Base-by-base conservation (phyloP, 2,888 invertebrate species). In the Ochropacha duplaris region DNA sequence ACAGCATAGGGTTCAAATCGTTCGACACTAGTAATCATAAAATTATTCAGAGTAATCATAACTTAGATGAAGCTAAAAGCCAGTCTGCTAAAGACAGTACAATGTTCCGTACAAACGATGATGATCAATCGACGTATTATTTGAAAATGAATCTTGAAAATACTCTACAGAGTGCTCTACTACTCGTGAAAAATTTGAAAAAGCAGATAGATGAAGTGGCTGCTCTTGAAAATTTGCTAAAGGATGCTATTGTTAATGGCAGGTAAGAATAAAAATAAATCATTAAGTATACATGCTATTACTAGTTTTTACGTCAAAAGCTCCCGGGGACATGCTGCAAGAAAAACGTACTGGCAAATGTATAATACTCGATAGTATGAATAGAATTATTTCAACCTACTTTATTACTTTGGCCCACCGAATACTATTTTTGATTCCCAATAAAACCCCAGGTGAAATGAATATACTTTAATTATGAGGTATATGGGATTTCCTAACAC, bases 211-310 rank as follows among this genome's bases (percentile, higher is more conserved):
- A 61, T 0, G 65, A 68, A 24, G 59, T 86, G 3, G 60, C 75
- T 11, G 58, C 65, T 0, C 75, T 75, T 8, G 91, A 92, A 62
- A 70, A 62, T 5, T 19, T 60, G 5, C 59, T 92, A 14, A 92
- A 92, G 61, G 86, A 90, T 28, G 79, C 82, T 4, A 88, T 91
- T 52, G 72, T 76, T 1, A 84, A 79, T 54, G 91, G 90, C 62
- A 87, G 87, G 91, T 89, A 76, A 75, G n/a, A n/a, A n/a, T n/a
- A n/a, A n/a, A n/a, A n/a, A n/a, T n/a, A n/a, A n/a, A n/a, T n/a
- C n/a, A n/a, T n/a, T n/a, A n/a, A n/a, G n/a, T n/a, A n/a, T n/a
- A n/a, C n/a, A n/a, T n/a, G n/a, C n/a, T n/a, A n/a, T n/a, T n/a
- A n/a, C n/a, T n/a, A n/a, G n/a, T n/a, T n/a, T n/a, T n/a, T n/a